Evolutionary conservation across 2,888 invertebrate genomes (phyloP).

Genomic region (Mythimna vitellina): DNA sequence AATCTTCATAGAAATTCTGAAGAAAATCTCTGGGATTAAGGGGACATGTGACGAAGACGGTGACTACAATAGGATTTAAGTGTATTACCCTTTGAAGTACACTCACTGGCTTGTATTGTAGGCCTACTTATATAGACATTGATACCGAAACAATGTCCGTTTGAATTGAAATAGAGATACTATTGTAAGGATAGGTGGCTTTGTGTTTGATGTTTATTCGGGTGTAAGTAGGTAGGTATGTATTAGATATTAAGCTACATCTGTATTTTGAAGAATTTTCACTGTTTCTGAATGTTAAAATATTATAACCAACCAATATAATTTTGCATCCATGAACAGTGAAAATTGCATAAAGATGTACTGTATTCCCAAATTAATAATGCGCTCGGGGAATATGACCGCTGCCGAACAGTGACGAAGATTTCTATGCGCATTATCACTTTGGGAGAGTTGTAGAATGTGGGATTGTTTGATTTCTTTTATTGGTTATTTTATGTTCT

Average conservation of each 20-base stretch:
- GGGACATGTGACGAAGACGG: constrained; percentile 48
- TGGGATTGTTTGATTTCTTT: no score
- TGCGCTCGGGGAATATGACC: no score
- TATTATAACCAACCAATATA: no score
- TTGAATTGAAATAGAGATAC: neutral
- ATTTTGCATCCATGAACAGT: no score
- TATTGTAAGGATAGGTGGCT: neutral
- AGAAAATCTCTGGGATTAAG: constrained; percentile 53
- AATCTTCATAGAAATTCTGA: constrained; percentile 54
- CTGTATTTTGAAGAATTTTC: neutral
- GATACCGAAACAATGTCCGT: neutral
- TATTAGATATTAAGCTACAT: neutral
- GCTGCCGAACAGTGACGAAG: no score
- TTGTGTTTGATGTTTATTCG: constrained; percentile 4
- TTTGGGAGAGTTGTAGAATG: no score
- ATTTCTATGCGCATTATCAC: no score
- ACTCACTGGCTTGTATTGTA: constrained; percentile 20
- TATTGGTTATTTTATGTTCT: no score
- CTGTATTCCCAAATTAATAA: no score
- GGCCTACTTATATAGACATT: constrained; percentile 5
- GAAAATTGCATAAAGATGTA: no score
- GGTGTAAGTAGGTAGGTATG: neutral
- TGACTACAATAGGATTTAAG: constrained; percentile 57
- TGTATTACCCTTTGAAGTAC: constrained; percentile 33
- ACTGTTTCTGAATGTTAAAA: no score